A percentile compares a stretch with the other conserved stretches of the same genome.
Evolutionary conservation across 2,113 vertebrate genomes (phyloP).

Genomic region (Platanista minor): DNA sequence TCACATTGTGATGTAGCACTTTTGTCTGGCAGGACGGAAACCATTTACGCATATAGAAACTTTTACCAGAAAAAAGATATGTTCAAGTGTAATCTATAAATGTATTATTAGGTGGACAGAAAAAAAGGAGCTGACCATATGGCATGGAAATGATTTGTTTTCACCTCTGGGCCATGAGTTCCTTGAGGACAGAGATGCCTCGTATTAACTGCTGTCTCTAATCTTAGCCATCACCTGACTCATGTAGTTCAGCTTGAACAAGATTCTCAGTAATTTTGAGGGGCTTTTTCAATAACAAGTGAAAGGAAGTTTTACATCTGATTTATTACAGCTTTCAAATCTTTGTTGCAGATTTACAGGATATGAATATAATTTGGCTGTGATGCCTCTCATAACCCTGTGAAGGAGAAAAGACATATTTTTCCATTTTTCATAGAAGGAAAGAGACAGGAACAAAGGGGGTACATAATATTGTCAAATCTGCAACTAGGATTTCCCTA

Average conservation of each 20-base stretch:
- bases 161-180: neutral
- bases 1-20: neutral
- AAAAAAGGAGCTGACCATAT: neutral
- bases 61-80: neutral
- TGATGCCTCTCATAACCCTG: neutral
- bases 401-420: neutral
- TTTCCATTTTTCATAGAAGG: neutral
- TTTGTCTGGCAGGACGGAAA: neutral
- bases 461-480: neutral
- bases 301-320: neutral
- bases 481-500: neutral
- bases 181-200: neutral
- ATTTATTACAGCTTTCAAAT: constrained; percentile 24
- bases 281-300: neutral
- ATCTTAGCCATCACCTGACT: neutral
- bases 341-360: neutral
- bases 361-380: neutral
- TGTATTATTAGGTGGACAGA: neutral
- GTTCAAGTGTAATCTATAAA: neutral
- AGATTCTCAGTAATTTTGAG: neutral
- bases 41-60: neutral
- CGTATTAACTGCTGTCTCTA: neutral
- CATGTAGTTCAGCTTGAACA: neutral
- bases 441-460: neutral
- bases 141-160: neutral